Evolutionary conservation across 37 sponge, comb jelly and placozoan species (phyloP).

Genomic region (Theonella swinhoei): DNA sequence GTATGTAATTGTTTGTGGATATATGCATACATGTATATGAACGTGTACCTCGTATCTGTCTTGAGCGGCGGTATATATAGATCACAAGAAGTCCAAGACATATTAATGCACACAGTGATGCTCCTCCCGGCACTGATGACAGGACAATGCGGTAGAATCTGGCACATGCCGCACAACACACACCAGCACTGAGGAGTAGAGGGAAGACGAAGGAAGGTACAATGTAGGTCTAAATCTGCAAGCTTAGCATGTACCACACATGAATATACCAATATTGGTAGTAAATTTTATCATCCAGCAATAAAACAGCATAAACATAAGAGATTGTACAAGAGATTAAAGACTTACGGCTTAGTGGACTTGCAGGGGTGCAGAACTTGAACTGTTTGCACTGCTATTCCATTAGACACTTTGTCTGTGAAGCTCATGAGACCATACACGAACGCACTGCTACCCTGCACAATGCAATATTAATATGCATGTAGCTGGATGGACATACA

Average conservation of each 20-base stretch:
- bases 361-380: constrained; percentile 89
- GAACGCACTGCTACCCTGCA: constrained; percentile 89
- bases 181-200: constrained; percentile 15
- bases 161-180: constrained; percentile 67
- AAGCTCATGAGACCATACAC: constrained; percentile 98
- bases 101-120: constrained; percentile 53
- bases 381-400: constrained; percentile 81
- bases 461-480: background rate
- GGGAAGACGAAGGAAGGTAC: background rate
- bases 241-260: background rate
- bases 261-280: background rate
- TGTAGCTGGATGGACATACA: background rate
- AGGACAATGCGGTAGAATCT: constrained; percentile 75
- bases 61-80: constrained; percentile 1
- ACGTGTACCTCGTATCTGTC: background rate
- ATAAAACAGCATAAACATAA: no score
- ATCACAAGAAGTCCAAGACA: constrained; percentile 34
- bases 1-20: no score
- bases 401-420: constrained; percentile 94
- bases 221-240: background rate
- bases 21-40: no score
- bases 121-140: constrained; percentile 80
- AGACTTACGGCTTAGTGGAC: background rate
- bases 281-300: background rate
- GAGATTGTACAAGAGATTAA: background rate